Percentiles rank a stretch among this genome's conserved stretches.
phyloP scores from a whole-genome alignment of 2,888 invertebrate genomes.

The Crepidodera aurea region DNA sequence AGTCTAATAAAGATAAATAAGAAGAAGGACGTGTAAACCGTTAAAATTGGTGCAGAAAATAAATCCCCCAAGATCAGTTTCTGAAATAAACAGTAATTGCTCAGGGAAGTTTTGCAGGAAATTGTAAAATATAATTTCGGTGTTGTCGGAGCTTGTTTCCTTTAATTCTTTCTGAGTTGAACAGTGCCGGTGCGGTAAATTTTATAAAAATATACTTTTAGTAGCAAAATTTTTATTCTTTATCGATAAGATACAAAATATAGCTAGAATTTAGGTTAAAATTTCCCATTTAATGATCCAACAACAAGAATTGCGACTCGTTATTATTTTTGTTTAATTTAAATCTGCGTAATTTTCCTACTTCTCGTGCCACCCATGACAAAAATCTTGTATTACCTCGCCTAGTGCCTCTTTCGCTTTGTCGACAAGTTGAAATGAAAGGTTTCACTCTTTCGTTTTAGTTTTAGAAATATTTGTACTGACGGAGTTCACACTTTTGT shows the following conservation, averaged over 20 bases:
- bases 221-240: too few species aligned
- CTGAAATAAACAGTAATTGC: constrained; percentile 45
- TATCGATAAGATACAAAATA: too few species aligned
- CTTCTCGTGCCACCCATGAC: too few species aligned
- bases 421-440: not conserved
- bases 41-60: constrained; percentile 36
- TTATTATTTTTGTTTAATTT: not conserved
- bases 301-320: too few species aligned
- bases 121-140: constrained; percentile 43
- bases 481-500: not conserved
- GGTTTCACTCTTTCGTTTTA: not conserved
- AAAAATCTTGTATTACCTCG: too few species aligned
- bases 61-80: constrained; percentile 43
- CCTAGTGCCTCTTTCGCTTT: not conserved
- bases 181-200: not conserved
- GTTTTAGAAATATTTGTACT: not conserved
- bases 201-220: too few species aligned
- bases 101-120: constrained; percentile 42
- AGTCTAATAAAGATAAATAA: constrained; percentile 34
- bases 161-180: constrained; percentile 30
- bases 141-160: constrained; percentile 40
- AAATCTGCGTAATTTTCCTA: too few species aligned
- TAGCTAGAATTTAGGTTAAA: too few species aligned
- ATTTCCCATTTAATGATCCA: too few species aligned
- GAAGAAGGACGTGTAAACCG: constrained; percentile 36